Conservation (phyloP, 2,888 invertebrate species). For the Drosophila hamatofila region DNA sequence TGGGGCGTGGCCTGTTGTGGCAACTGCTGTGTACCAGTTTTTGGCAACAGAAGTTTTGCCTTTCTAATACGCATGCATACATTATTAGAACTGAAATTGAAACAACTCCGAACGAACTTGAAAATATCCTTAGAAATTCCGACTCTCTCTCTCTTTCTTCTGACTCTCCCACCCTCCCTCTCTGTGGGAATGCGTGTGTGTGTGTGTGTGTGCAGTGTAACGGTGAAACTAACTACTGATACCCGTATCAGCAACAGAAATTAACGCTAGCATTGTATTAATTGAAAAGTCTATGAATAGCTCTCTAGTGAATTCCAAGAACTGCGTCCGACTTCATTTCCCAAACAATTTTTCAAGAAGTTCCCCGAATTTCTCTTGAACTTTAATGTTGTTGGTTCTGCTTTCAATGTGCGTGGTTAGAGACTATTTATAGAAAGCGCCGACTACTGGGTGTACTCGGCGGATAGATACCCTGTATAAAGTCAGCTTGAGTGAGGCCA, state of each 20-base stretch:
- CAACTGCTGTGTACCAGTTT: constrained; percentile 21
- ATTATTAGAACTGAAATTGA: constrained; percentile 51
- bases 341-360: background rate
- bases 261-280: constrained; percentile 8
- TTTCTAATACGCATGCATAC: constrained; percentile 72
- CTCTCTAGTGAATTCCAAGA: background rate
- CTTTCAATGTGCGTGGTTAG: background rate
- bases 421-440: background rate
- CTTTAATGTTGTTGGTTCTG: background rate
- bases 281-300: constrained; percentile 8
- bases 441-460: background rate
- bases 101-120: constrained; percentile 18
- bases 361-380: background rate
- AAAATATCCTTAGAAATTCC: constrained; percentile 16
- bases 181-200: background rate
- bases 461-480: background rate
- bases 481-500: no score
- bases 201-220: constrained; percentile 8
- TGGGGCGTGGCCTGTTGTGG: background rate
- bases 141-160: background rate
- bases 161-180: background rate
- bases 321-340: background rate
- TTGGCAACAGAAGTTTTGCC: constrained; percentile 56
- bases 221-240: constrained; percentile 6
- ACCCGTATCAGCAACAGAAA: constrained; percentile 14